Conservation (phyloP, 1,140 invertebrate genomes). For the Cataglyphis hispanica region DNA sequence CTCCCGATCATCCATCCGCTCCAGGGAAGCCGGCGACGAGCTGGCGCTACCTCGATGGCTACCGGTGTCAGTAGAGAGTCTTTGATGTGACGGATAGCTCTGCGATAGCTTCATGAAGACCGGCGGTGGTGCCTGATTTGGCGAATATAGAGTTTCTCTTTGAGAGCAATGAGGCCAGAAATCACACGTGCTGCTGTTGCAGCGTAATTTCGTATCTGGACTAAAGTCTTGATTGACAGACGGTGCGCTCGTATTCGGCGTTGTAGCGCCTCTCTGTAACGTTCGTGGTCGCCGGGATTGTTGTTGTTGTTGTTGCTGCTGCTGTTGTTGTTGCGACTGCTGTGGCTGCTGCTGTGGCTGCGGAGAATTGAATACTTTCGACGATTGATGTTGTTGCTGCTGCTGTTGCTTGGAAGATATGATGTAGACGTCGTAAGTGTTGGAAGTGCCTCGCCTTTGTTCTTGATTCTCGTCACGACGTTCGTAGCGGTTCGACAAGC, state of each 20-base stretch:
- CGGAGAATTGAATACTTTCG: constrained; percentile 59
- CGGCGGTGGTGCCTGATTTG: constrained; percentile 75
- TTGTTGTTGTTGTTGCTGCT: constrained; percentile 75
- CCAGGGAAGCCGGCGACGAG: constrained; percentile 82
- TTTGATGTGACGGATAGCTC: constrained; percentile 87
- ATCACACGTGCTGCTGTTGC: constrained; percentile 87
- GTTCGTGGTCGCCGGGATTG: constrained; percentile 79
- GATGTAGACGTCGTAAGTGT: constrained; percentile 86
- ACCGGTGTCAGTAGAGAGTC: constrained; percentile 75
- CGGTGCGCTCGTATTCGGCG: constrained; percentile 80
- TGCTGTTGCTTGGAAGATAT: constrained; percentile 84
- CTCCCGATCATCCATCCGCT: constrained; percentile 81
- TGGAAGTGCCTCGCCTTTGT: constrained; percentile 73
- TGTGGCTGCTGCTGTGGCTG: constrained; percentile 67
- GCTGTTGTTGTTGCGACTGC: constrained; percentile 45
- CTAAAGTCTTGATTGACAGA: constrained; percentile 77
- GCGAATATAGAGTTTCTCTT: constrained; percentile 83
- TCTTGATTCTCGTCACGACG: constrained; percentile 82
- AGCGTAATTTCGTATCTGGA: constrained; percentile 82
- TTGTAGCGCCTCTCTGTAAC: constrained; percentile 86
- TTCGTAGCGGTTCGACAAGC: constrained; percentile 84
- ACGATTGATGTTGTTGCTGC: constrained; percentile 48
- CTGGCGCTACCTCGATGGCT: constrained; percentile 79
- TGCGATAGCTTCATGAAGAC: constrained; percentile 87
- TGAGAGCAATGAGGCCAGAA: constrained; percentile 88